Evolutionary conservation across 1,140 invertebrate genomes (phyloP), one percentile per base, ranked within the genome.

Genomic region (Zaprionus ghesquierei): DNA sequence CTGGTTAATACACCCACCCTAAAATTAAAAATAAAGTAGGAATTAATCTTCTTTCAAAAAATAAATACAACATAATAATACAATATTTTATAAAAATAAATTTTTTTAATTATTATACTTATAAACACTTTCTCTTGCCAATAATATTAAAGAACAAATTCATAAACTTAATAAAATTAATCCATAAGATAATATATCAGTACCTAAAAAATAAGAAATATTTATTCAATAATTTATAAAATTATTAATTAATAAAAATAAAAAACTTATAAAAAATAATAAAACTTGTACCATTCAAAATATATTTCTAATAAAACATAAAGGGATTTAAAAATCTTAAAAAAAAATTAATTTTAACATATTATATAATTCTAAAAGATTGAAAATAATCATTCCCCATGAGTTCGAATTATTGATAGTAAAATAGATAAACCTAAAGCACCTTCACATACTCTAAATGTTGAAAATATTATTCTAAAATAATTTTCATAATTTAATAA

Each of bases 241-340:
- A 41, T 41, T 13, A 41, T 18, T 29, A 8, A 29, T 95, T 93
- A 95, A 93, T 92, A 95, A 95, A 91, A 95, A 92, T 89, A 95
- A 92, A 91, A 95, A 86, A 0, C 93, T 94, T 38, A 94, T 94
- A 91, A 95, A 94, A 94, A 95, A 94, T 92, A 95, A 95, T 33
- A 63, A 63, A 63, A 29, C 6, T 8, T 5, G 27, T 29, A 29
- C 27, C 27, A 29, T 29, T 29, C 27, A 29, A 29, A 29, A 29
- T 29, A 29, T 29, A 29, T 29, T 29, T 8, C 9, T 29, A 29
- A 29, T 29, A 29, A 29, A 29, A 29, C 27, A 29, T 9, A 29
- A 29, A 29, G 27, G 27, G 27, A 2, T 8, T 5, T 29, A 29
- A 29, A 29, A 29, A 29, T 29, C 27, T 29, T 8, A 29, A 29